A percentile compares a stretch with the other conserved stretches of the same genome.
Evolutionary conservation across 2,888 invertebrate genomes (phyloP).

Genomic region (Pristionchus entomophagus): DNA sequence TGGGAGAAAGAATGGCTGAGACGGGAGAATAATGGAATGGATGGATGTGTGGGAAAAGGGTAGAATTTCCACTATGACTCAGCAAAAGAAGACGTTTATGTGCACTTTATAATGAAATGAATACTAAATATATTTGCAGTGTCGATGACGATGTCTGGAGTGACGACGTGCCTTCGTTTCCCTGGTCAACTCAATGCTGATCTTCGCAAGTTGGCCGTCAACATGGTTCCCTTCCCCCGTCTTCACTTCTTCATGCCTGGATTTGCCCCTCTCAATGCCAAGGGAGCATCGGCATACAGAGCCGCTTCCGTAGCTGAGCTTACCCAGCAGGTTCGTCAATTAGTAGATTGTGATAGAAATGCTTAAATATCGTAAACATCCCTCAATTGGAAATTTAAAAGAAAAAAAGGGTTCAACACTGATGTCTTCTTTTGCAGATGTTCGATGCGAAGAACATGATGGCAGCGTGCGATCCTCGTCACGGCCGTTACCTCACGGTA

Average conservation of each 20-base stretch:
- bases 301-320: conserved; percentile 84
- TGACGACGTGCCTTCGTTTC: conserved; percentile 80
- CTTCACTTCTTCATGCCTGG: conserved; percentile 80
- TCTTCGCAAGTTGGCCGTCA: conserved; percentile 84
- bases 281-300: conserved; percentile 80
- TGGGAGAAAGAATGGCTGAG: not conserved
- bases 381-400: too few species aligned
- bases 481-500: conserved; percentile 80
- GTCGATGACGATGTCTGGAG: conserved; percentile 79
- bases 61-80: not conserved
- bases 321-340: too few species aligned
- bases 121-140: conserved; percentile 67
- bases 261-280: conserved; percentile 90
- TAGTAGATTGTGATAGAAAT: too few species aligned
- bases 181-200: conserved; percentile 81
- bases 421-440: too few species aligned
- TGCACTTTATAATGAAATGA: not conserved
- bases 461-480: conserved; percentile 79
- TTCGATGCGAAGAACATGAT: conserved; percentile 81
- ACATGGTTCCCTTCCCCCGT: conserved; percentile 92
- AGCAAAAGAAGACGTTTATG: not conserved
- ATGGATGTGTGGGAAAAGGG: too few species aligned
- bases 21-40: not conserved
- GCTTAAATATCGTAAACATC: too few species aligned
- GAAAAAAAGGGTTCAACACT: too few species aligned